Evolutionary conservation across 2,797 vertebrate species (phyloP), one percentile per base, ranked within the genome.

Genomic region (Crocidura indochinensis): DNA sequence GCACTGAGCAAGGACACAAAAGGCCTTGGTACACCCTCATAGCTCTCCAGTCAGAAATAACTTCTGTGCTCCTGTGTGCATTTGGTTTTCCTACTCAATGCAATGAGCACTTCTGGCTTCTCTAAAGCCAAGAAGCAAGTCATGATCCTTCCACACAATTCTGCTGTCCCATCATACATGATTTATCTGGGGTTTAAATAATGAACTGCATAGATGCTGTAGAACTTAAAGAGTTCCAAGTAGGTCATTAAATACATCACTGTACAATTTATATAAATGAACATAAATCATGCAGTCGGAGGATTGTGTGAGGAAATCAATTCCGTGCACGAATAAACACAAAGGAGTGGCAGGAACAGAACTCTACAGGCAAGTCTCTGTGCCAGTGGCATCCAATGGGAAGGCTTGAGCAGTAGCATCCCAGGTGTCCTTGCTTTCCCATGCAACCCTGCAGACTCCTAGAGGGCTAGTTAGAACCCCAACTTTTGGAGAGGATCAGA

Each of bases 151-250:
- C 69, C 29, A 1, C 72, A 86, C 31, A 82, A 76, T 38, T 78
- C 79, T 84, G 56, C 79, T 91, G 82, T 71, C 69, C 84, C 74
- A 6, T 88, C 94, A 88, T 96, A 79, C 82, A 83, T 90, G 94
- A 97, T 97, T 97, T 95, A 95, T 95, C 47, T 17, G 20, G 47
- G 64, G 69, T 91, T 97, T 97, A 92, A 97, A 97, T 97, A 97
- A 97, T 96, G 90, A 95, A 96, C 95, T 64, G 72, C 83, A 92
- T 0, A 53, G 90, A 95, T 44, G 6, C 62, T 79, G 77, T 68
- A 83, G 95, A 95, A 97, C 96, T 96, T 93, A 95, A 29, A 95
- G 94, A 56, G 14, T 78, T 96, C 91, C 31, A 94, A 95, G 92
- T 90, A 94, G 96, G 96, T 95, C 94, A 93, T 96, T 96, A 95